These are phyloP conservation scores for Ambastaia sidthimunki DNA, from an alignment of 2,797 vertebrate genomes.

Conservation along the genomic window DNA sequence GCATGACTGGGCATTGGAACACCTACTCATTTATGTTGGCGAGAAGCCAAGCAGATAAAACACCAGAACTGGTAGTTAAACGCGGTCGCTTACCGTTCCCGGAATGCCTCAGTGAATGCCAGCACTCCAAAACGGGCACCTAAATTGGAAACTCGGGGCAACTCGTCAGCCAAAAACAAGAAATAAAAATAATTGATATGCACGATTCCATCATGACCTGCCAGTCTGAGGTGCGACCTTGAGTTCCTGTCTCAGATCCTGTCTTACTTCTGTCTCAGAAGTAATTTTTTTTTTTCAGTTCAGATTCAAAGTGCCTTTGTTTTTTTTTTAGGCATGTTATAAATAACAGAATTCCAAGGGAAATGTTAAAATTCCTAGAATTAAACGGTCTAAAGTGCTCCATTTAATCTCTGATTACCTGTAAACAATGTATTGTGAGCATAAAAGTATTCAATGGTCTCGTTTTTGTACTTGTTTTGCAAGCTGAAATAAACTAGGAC, in stretches of 20 bases:
- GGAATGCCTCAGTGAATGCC: conserved; percentile 43
- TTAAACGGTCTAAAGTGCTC: neutral
- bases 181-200: conserved; percentile 54
- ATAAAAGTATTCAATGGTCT: neutral
- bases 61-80: conserved; percentile 39
- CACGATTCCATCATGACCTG: conserved; percentile 32
- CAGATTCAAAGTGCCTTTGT: neutral
- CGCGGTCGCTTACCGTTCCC: conserved; percentile 23
- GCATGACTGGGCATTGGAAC: neutral
- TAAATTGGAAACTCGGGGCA: conserved; percentile 34
- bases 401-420: conserved; percentile 3
- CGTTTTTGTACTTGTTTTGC: neutral
- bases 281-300: neutral
- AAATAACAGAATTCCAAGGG: neutral
- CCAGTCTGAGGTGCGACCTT: conserved; percentile 39
- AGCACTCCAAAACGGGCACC: conserved; percentile 35
- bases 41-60: conserved; percentile 35
- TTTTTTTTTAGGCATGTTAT: neutral
- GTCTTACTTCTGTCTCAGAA: neutral
- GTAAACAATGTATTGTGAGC: neutral
- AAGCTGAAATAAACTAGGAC: conserved; percentile 19
- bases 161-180: conserved; percentile 41
- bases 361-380: neutral
- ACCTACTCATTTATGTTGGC: conserved; percentile 47
- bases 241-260: conserved; percentile 22